These are phyloP conservation scores for Borostomias antarcticus DNA, from an alignment of 2,797 vertebrate genomes.

Conservation along the genomic window DNA sequence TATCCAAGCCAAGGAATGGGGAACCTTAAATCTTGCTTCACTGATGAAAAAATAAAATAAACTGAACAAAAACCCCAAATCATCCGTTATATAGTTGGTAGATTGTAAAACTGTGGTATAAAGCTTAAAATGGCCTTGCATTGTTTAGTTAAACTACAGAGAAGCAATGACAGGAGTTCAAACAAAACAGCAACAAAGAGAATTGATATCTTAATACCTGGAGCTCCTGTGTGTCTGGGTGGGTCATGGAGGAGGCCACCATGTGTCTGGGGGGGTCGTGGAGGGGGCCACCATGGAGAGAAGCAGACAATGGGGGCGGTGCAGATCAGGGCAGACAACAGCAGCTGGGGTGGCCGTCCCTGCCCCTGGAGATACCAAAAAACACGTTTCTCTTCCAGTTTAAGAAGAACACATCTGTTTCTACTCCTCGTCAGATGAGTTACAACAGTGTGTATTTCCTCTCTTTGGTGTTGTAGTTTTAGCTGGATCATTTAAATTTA, in stretches of 20 bases:
- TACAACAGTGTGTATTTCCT: background rate
- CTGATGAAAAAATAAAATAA: no score
- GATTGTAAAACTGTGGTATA: no score
- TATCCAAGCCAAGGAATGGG: no score
- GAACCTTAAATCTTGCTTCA: no score
- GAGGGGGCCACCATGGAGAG: constrained; percentile 20
- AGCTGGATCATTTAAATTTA: background rate
- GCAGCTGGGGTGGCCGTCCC: background rate
- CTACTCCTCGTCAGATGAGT: no score
- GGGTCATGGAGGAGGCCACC: constrained; percentile 16
- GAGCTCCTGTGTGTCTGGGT: constrained; percentile 22
- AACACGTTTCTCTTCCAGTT: background rate
- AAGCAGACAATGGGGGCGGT: constrained; percentile 40
- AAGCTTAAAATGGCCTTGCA: no score
- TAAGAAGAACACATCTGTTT: background rate
- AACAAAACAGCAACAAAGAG: constrained; percentile 38
- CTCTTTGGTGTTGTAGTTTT: background rate
- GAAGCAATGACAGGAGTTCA: no score
- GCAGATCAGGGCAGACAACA: background rate
- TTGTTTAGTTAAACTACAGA: background rate
- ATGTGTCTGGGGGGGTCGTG: no score
- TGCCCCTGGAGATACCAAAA: background rate
- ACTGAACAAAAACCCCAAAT: no score
- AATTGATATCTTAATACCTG: constrained; percentile 39
- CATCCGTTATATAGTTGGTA: no score